Percentiles rank a stretch among this genome's conserved stretches.
These are phyloP conservation scores for Corythoichthys intestinalis DNA, from an alignment of 2,113 vertebrate species.

Conservation along the genomic window DNA sequence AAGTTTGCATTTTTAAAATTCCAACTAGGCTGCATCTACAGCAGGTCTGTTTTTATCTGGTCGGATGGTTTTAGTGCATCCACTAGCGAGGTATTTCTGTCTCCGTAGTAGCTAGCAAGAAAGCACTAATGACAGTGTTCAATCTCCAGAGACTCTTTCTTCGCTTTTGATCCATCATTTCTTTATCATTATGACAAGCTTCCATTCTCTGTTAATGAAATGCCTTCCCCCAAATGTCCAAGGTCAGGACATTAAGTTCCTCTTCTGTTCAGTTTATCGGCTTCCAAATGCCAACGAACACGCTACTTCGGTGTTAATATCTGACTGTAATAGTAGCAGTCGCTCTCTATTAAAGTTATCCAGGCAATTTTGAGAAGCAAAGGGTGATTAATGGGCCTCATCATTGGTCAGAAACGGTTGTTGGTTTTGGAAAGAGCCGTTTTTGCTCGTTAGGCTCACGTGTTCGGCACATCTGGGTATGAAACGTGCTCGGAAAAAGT, in stretches of 20 bases:
- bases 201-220: slow-evolving; percentile 5
- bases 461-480: not conserved
- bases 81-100: slow-evolving; percentile 29
- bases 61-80: slow-evolving; percentile 50
- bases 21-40: slow-evolving; percentile 39
- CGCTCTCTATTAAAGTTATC: slow-evolving; percentile 20
- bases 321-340: slow-evolving; percentile 9
- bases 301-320: slow-evolving; percentile 9
- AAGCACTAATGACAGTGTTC: slow-evolving; percentile 5
- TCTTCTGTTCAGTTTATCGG: not conserved
- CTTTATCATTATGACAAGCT: not conserved
- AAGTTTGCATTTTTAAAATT: slow-evolving; percentile 55
- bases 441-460: slow-evolving; percentile 28
- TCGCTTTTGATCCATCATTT: slow-evolving; percentile 36
- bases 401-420: slow-evolving; percentile 18
- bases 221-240: not conserved
- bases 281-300: not conserved
- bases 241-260: not conserved
- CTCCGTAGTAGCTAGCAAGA: not conserved
- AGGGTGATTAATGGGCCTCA: slow-evolving; percentile 30
- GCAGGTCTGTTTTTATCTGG: slow-evolving; percentile 45
- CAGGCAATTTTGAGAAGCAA: slow-evolving; percentile 17
- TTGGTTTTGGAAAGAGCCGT: slow-evolving; percentile 14
- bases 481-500: slow-evolving; percentile 14
- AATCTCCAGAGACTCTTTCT: slow-evolving; percentile 18